Percentiles rank a stretch among this genome's conserved stretches.
These are phyloP conservation scores for Masticophis lateralis DNA, from an alignment of 2,797 vertebrate genomes.

Conservation along the genomic window DNA sequence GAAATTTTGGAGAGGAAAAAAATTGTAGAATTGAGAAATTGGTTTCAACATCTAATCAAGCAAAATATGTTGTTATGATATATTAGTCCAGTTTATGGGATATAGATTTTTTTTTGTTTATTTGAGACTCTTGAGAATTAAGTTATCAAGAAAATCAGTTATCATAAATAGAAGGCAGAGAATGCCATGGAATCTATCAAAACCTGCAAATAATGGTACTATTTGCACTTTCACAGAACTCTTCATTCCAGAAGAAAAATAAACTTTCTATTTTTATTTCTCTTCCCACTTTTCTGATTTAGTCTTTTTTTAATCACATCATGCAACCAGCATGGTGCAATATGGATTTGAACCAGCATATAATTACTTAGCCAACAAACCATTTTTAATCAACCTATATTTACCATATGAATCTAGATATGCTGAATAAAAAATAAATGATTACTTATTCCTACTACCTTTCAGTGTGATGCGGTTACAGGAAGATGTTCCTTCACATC, in stretches of 20 bases:
- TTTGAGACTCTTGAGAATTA: not conserved
- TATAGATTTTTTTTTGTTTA: not conserved
- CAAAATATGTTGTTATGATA: not conserved
- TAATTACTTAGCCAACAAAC: not conserved
- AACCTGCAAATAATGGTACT: constrained; percentile 28
- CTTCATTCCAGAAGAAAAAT: constrained; percentile 28
- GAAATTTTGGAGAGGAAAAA: not conserved
- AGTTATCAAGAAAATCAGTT: not conserved
- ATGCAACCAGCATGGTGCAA: not conserved
- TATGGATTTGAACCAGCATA: not conserved
- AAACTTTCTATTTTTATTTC: constrained; percentile 20
- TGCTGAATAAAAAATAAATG: not conserved
- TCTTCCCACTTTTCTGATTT: constrained; percentile 12
- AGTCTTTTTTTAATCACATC: not conserved
- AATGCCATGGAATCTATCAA: not conserved
- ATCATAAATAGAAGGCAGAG: fast-evolving
- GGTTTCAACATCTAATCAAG: not conserved
- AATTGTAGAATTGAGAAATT: not conserved
- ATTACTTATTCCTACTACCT: not conserved
- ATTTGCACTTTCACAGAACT: not conserved
- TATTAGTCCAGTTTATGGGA: not conserved
- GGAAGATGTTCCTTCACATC: not conserved
- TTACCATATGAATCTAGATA: not conserved
- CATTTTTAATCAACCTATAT: not conserved
- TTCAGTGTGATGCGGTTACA: not conserved